Base-by-base conservation (phyloP, 53 echinoderm and acorn worm genomes). In the Henricia sp. region DNA sequence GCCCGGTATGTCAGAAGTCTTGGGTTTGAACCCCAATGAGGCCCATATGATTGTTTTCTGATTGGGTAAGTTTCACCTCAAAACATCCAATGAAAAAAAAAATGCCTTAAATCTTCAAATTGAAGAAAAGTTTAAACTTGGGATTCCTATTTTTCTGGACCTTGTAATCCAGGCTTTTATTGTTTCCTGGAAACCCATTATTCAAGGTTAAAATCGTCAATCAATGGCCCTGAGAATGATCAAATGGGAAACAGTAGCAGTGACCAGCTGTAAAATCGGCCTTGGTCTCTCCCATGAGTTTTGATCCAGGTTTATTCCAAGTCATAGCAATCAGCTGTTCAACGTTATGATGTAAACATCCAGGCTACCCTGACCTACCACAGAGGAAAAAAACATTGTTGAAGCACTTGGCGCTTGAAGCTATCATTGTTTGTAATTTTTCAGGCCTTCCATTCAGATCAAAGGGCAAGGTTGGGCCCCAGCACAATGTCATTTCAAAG, bases 351-450 rank as follows among this genome's bases (percentile, higher is more conserved):
- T 52, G 36, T 52, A 14, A 21, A 35, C 14, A 36, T n/a, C 23
- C 36, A 30, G 35, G 54, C 19, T 14, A 23, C 73, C 10, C 16
- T 52, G 36, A 54, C 73, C 52, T 52, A 43, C 13, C 21, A 20
- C 52, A 53, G 52, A 52, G 52, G 73, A 73, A 73, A 73, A n/a
- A 73, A 35, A 73, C 73, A n/a, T 73, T 53, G 10, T 53, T 52
- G 72, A 73, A 73, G 37, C 54, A 73, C 73, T 73, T 73, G 73
- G 53, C 73, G n/a, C n/a, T n/a, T n/a, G n/a, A n/a, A n/a, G n/a
- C n/a, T n/a, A n/a, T n/a, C n/a, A n/a, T n/a, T n/a, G n/a, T n/a
- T n/a, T n/a, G n/a, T n/a, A n/a, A n/a, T n/a, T n/a, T n/a, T n/a
- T n/a, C n/a, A n/a, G n/a, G n/a, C n/a, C n/a, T n/a, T n/a, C n/a